Base-by-base conservation (phyloP, 2,797 vertebrate species). In the Pyrocephalus nanus region DNA sequence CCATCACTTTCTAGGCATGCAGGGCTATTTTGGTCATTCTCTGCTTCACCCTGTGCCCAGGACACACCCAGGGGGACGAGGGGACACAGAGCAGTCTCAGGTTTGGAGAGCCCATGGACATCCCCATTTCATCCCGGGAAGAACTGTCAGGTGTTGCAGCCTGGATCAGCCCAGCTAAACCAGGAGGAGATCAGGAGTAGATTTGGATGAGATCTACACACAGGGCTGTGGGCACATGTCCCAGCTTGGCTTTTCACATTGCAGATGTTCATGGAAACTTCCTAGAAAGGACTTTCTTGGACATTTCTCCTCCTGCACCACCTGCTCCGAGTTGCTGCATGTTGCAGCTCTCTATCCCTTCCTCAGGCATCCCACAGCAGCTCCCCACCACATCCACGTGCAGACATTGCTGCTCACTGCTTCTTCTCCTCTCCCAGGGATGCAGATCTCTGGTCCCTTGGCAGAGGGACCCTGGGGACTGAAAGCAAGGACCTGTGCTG, bases 1-100 rank as follows among this genome's bases (percentile, higher is more conserved):
- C 36, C 34, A 22, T 20, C 77, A 74, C 91, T 92, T 93, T 86
- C 93, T 54, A 91, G 90, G 91, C 77, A 81, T 3, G 3, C 25
- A n/a, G 10, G 7, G 60, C 66, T 95, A 40, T 93, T 96, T 88
- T 29, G 54, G 47, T 47, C 78, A 7, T 23, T 74, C 1, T 0
- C 27, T 74, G 73, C 93, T 84, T 69, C 73, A 34, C 45, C 32
- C 38, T 2, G 2, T 3, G 9, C 32, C 58, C 8, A 3, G 53
- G 34, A 67, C 29, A 57, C 42, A 45, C 21, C 6, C 12, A n/a
- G 53, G 36, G 23, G 38, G 15, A 65, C 3, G 1, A 23, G 53
- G n/a, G 34, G 17, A 66, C 0, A 0, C 1, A 5, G 73, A 75
- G 54, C 65, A 86, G 27, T 29, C 81, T 47, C 66, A 26, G 60